Percentiles rank a stretch among this genome's conserved stretches.
Evolutionary conservation across 1,140 invertebrate species (phyloP).

Genomic region (Manduca sexta): DNA sequence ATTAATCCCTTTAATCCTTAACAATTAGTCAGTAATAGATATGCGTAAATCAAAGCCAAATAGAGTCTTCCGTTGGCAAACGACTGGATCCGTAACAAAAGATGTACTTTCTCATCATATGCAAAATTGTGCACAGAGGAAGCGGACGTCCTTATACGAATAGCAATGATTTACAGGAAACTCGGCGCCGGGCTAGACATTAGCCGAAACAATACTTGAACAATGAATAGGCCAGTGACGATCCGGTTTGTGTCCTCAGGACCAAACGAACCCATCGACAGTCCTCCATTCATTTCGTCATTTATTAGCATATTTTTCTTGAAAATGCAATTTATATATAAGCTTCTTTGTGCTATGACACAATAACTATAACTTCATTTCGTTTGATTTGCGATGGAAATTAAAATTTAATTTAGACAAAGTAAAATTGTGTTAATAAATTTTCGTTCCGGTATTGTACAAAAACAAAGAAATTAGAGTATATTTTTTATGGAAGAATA

Average conservation of each 20-base stretch:
- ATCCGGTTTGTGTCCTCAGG: constrained; percentile 21
- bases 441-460: no score
- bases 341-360: no score
- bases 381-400: no score
- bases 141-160: constrained; percentile 58
- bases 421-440: no score
- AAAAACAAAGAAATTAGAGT: no score
- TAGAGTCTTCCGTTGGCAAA: constrained; percentile 30
- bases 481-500: no score
- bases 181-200: constrained; percentile 35
- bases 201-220: constrained; percentile 41
- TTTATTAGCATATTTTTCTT: no score
- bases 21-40: not conserved
- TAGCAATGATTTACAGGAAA: constrained; percentile 47
- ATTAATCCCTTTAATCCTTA: not conserved
- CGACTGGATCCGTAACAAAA: constrained; percentile 16
- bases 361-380: no score
- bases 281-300: not conserved
- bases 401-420: no score
- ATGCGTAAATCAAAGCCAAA: constrained; percentile 8
- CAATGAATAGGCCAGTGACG: constrained; percentile 29
- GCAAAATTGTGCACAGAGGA: constrained; percentile 49
- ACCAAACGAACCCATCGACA: constrained; percentile 12
- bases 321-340: no score
- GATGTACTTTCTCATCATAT: constrained; percentile 37